Percentiles rank a stretch among this genome's conserved stretches.
phyloP scores from a whole-genome alignment of 2,113 vertebrate species.

The Tupaia chinensis region DNA sequence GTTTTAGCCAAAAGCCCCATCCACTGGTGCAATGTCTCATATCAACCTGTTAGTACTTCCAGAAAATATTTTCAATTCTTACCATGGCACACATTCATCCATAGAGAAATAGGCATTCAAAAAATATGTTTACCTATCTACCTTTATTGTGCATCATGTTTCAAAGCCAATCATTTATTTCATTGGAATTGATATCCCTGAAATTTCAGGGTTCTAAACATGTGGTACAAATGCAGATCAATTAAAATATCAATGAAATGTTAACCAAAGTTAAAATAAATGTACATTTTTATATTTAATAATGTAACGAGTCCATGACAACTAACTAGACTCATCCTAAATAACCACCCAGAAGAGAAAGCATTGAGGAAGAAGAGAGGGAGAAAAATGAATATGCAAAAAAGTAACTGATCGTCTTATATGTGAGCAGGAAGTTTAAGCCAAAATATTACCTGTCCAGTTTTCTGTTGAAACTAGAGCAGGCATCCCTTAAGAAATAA shows the following conservation, averaged over 20 bases:
- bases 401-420: neutral
- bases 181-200: neutral
- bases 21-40: conserved; percentile 4
- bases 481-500: neutral
- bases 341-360: neutral
- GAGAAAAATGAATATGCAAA: neutral
- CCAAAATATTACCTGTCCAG: neutral
- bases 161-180: conserved; percentile 44
- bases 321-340: neutral
- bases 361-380: neutral
- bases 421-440: neutral
- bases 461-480: neutral
- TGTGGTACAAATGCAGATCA: neutral
- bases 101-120: neutral
- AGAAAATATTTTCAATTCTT: conserved; percentile 51
- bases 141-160: neutral
- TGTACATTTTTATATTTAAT: neutral
- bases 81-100: neutral
- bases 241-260: conserved; percentile 35
- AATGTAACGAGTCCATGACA: neutral
- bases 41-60: conserved; percentile 8
- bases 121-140: neutral
- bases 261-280: conserved; percentile 43
- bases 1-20: conserved; percentile 24
- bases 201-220: neutral